Conservation (phyloP, 2,113 vertebrate species). For the Microcebus jonahi region DNA sequence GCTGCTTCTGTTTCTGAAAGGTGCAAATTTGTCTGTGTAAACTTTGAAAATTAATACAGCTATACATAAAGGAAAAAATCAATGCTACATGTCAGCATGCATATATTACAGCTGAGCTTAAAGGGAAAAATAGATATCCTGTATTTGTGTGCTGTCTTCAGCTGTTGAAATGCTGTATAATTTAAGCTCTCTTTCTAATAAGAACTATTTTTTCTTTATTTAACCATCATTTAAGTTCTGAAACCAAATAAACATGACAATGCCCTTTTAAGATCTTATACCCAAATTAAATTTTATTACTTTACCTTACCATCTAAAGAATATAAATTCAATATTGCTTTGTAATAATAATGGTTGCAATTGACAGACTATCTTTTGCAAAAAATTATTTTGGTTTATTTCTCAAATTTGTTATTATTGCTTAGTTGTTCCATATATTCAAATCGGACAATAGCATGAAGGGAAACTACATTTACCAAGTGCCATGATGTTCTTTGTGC, state of each 20-base stretch:
- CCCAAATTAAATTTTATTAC: conserved; percentile 33
- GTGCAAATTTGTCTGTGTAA: conserved; percentile 65
- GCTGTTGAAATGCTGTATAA: conserved; percentile 60
- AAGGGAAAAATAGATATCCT: conserved; percentile 62
- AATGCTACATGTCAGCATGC: conserved; percentile 63
- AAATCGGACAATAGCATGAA: neutral
- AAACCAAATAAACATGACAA: neutral
- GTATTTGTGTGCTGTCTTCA: neutral
- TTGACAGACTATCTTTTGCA: neutral
- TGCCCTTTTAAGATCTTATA: conserved; percentile 28
- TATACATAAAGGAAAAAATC: conserved; percentile 69
- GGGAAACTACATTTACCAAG: neutral
- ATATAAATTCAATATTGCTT: neutral
- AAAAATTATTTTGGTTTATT: neutral
- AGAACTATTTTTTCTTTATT: conserved; percentile 63
- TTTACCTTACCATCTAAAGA: conserved; percentile 47
- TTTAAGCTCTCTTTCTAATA: conserved; percentile 3
- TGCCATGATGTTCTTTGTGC: neutral
- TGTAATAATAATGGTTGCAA: neutral
- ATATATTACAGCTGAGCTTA: conserved; percentile 71
- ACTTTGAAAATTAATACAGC: conserved; percentile 79
- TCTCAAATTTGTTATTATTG: neutral
- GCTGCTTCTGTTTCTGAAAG: conserved; percentile 63
- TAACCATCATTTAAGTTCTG: conserved; percentile 14
- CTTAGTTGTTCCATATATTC: neutral